Base-by-base conservation (phyloP, 2,113 vertebrate species). In the Microcebus murinus region DNA sequence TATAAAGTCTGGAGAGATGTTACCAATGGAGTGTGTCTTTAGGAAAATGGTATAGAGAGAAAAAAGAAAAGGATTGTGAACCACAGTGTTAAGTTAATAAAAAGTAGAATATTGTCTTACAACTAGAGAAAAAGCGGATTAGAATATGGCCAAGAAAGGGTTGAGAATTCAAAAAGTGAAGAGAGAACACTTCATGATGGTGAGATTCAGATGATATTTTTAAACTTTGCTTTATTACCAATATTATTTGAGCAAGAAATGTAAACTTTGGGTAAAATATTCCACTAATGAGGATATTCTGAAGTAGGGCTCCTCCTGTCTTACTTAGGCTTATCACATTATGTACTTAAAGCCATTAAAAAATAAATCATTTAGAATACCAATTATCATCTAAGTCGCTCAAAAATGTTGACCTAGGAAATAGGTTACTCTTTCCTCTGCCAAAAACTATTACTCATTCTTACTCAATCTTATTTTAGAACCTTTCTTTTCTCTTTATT, bases 361-460 rank as follows among this genome's bases (percentile, higher is more conserved):
- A 87, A 68, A 27, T 18, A 63, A 95, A 57, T 73, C 52, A 76
- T 65, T 85, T 85, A 57, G 57, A 74, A 87, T 76, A 59, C 29
- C 29, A n/a, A 18, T 68, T 57, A 92, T 36, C 92, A 76, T 11
- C 25, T 39, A 86, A 96, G 79, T 92, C 31, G 71, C 67, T 90
- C 79, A 92, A 50, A 89, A 87, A 95, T 63, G 80, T n/a, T 87
- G 63, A 79, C 48, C n/a, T 65, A 67, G 71, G 84, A 96, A 84
- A 36, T 6, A 59, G 36, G 36, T 42, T 31, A 15, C 4, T 0
- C 23, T 92, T 68, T 83, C 42, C 71, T 91, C 86, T 91, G 77
- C 59, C 94, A 92, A 94, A 90, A 81, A 31, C 39, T 71, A 48
- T 85, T 83, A 77, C 31, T 95, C 83, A 83, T 77, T 84, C 29